Evolutionary conservation across 2,113 vertebrate species (phyloP), one percentile per base, ranked within the genome.

Genomic region (Erpornis zantholeuca): DNA sequence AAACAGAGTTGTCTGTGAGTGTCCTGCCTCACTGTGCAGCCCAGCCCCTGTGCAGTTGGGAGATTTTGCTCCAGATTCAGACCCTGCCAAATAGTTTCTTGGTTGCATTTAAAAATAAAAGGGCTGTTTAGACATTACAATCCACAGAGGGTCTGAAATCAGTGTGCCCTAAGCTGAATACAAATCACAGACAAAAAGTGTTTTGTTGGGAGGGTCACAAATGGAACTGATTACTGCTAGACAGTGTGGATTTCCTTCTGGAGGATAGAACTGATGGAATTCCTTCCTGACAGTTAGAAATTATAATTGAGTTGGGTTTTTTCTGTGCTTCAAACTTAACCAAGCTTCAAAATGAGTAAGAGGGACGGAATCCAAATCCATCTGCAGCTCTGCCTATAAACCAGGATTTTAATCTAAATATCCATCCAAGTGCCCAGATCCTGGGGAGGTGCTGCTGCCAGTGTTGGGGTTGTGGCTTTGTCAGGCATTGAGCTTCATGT

Each of bases 201-300:
- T 82, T 96, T 93, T 96, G 94, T 97, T 95, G 90, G 73, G 86
- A 86, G 71, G 85, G 76, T 94, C 85, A 70, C 85, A 90, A 97
- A 88, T 93, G 95, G 96, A 91, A 96, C 75, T 70, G 94, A 97
- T 96, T 95, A 94, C 54, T 70, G 87, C 85, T 92, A 80, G 95
- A 73, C 87, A 96, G 95, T 7, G 4, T 68, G 54, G 81, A 69
- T 94, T 94, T 92, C 90, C 94, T 90, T 90, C 92, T 95, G 86
- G 65, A 89, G 93, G 63, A 96, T 38, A 63, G 93, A 94, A 44
- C 91, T 86, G 84, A 60, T 82, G 82, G 16, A 95, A 86, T 95
- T 95, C 90, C 94, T 94, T 95, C 90, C 94, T 90, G 82, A 96
- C 88, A 93, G 75, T 71, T 68, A 80, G 85, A 87, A 91, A 85